A percentile compares a stretch with the other conserved stretches of the same genome.
These are phyloP conservation scores for Squalus acanthias DNA, from an alignment of 2,797 vertebrate genomes.

Conservation along the genomic window DNA sequence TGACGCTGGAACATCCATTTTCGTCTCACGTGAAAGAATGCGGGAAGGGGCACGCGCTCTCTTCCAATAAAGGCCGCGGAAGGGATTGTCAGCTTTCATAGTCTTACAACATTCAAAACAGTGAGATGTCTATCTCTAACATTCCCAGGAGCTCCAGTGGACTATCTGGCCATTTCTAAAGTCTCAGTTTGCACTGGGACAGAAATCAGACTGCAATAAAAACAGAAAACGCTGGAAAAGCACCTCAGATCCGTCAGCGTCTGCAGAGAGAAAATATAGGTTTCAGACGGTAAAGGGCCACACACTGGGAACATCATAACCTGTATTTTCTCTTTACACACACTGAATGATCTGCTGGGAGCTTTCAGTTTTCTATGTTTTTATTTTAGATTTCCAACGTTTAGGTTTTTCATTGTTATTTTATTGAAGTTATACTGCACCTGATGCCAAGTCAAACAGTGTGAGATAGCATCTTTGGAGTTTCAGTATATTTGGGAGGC, in stretches of 20 bases:
- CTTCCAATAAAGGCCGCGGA: not conserved
- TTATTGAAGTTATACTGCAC: not conserved
- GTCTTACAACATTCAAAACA: not conserved
- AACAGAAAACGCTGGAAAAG: not conserved
- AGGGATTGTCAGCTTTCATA: not conserved
- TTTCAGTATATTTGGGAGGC: not conserved
- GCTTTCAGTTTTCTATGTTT: too few relatives aligned
- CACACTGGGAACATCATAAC: not conserved
- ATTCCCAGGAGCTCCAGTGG: not conserved
- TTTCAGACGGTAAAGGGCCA: not conserved
- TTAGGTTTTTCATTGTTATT: not conserved
- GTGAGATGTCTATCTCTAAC: not conserved
- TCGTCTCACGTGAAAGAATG: not conserved
- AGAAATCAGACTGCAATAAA: not conserved
- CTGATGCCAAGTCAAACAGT: not conserved
- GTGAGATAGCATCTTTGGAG: not conserved
- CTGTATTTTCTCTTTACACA: not conserved
- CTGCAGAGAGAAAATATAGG: not conserved
- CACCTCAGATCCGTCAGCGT: not conserved
- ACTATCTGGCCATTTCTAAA: not conserved
- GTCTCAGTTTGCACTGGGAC: not conserved
- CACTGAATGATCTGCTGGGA: not conserved
- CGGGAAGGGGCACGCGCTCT: not conserved
- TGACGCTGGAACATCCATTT: not conserved
- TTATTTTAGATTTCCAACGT: not conserved